phyloP scores from a whole-genome alignment of 2,113 vertebrate species.

The Chloropsis hardwickii region DNA sequence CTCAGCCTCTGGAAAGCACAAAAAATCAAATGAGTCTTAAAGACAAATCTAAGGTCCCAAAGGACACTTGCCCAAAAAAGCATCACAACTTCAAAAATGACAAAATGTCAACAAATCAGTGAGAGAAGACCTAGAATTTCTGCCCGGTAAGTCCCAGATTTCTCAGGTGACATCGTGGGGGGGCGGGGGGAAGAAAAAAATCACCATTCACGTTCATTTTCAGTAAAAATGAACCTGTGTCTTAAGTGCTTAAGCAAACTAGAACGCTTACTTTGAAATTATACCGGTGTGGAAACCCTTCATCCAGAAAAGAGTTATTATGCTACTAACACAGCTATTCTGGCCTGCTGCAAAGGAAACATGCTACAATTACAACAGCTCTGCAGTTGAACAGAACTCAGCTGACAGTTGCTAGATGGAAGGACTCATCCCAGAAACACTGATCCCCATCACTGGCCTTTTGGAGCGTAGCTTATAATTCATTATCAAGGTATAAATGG shows the following conservation, averaged over 20 bases:
- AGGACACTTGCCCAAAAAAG: background rate
- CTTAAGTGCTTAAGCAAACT: background rate
- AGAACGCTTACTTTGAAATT: background rate
- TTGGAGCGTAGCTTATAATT: background rate
- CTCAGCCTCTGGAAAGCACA: background rate
- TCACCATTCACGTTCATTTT: background rate
- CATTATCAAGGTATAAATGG: background rate
- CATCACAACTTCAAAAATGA: background rate
- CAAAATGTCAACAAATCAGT: background rate
- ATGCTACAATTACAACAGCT: background rate
- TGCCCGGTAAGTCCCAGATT: background rate
- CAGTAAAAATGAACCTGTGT: background rate
- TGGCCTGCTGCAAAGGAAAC: background rate
- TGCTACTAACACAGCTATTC: background rate
- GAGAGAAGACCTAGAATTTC: background rate
- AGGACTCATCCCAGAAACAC: background rate
- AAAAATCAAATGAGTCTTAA: background rate
- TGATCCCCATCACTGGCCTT: background rate
- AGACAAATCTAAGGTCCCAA: background rate
- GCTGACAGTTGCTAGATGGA: background rate
- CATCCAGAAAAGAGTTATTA: background rate
- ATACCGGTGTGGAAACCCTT: background rate
- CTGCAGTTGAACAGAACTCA: background rate
- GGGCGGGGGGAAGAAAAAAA: too few relatives aligned
- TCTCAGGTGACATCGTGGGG: accelerated